A percentile compares a stretch with the other conserved stretches of the same genome.
Conservation (phyloP, 2,888 invertebrate genomes). For the Pristionchus exspectatus region DNA sequence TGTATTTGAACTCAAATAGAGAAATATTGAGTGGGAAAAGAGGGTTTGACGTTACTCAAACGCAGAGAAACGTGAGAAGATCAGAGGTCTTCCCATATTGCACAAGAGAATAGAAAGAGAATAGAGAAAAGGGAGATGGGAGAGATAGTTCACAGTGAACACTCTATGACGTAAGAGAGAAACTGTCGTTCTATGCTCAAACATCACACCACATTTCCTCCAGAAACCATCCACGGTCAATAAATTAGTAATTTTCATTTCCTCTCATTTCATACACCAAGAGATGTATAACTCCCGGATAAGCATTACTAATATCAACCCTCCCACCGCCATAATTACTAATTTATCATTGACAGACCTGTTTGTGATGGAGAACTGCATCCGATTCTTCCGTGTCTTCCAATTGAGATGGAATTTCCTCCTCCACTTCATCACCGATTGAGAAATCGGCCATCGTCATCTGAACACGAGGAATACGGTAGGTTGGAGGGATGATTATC, state of each 20-base stretch:
- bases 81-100: constrained; percentile 31
- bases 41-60: neutral
- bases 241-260: neutral
- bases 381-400: constrained; percentile 50
- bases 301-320: neutral
- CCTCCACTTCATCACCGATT: constrained; percentile 52
- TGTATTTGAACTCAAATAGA: constrained; percentile 34
- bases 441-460: constrained; percentile 54
- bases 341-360: neutral
- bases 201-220: neutral
- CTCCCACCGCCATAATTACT: neutral
- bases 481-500: neutral
- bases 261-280: no score
- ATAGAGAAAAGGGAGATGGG: neutral
- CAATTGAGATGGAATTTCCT: constrained; percentile 35
- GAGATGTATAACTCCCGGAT: no score
- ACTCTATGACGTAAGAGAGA: constrained; percentile 25
- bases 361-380: constrained; percentile 7
- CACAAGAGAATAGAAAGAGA: constrained; percentile 15
- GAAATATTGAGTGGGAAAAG: neutral
- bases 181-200: neutral
- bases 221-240: neutral
- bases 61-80: constrained; percentile 41
- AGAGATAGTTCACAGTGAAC: constrained; percentile 13
- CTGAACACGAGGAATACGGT: neutral